Evolutionary conservation across 2,888 invertebrate species (phyloP).

Genomic region (Apotomis capreana): DNA sequence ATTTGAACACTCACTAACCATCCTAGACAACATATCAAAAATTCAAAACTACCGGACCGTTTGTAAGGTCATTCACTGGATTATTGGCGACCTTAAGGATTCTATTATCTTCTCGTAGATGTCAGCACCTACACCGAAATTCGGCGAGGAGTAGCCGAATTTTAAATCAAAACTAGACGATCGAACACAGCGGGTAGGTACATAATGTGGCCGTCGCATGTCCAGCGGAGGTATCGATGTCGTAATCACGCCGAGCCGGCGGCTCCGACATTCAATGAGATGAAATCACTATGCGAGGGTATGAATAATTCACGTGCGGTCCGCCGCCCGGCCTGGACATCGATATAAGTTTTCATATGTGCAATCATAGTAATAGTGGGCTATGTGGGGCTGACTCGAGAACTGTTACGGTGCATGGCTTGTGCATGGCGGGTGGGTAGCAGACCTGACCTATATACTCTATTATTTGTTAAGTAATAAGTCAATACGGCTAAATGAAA

Average conservation of each 20-base stretch:
- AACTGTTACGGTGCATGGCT: neutral
- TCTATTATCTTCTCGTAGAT: no score
- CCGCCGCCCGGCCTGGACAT: conserved; percentile 55
- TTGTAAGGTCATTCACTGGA: no score
- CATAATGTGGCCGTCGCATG: conserved; percentile 45
- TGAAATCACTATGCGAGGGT: conserved; percentile 82
- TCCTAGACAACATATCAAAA: no score
- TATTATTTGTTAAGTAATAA: no score
- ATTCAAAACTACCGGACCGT: no score
- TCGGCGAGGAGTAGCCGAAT: neutral
- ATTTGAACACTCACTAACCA: no score
- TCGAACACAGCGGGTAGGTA: conserved; percentile 27
- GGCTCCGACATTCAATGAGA: conserved; percentile 80
- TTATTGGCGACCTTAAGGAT: no score
- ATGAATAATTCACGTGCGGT: conserved; percentile 82
- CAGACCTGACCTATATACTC: no score
- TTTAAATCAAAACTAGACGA: conserved; percentile 2
- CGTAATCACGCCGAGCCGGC: conserved; percentile 73
- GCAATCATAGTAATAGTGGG: conserved; percentile 41
- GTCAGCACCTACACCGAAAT: no score
- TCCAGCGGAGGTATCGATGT: conserved; percentile 74
- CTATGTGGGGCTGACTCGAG: conserved; percentile 10
- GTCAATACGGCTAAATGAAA: no score
- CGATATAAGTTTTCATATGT: conserved; percentile 62
- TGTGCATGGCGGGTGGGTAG: neutral